Percentiles rank a stretch among this genome's conserved stretches.
phyloP scores from a whole-genome alignment of 1,140 invertebrate species.

The Bombus polaris region DNA sequence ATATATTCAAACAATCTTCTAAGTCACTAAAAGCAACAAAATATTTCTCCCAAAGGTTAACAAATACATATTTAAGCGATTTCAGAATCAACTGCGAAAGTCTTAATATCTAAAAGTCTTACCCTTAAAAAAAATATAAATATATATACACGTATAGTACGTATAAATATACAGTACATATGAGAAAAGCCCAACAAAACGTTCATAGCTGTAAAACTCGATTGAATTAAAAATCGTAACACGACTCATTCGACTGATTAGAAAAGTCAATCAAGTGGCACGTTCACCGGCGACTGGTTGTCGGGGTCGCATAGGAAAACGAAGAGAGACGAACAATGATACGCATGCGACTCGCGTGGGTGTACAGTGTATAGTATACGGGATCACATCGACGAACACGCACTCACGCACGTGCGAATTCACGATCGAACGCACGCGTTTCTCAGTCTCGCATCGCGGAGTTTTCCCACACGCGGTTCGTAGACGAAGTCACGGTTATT shows the following conservation, averaged over 20 bases:
- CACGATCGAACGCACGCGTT: slow-evolving; percentile 78
- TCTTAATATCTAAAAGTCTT: no score
- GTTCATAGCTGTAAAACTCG: no score
- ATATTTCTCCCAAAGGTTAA: no score
- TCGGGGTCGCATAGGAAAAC: not conserved
- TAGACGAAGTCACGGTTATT: slow-evolving; percentile 77
- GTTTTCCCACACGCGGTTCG: slow-evolving; percentile 80
- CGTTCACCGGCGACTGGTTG: not conserved
- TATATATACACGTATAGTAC: no score
- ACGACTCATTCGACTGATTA: not conserved
- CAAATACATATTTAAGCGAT: no score
- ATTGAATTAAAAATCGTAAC: not conserved
- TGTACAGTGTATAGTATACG: not conserved
- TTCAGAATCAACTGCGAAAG: no score
- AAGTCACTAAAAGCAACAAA: no score
- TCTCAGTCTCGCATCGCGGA: slow-evolving; percentile 82
- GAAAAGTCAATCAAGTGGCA: not conserved
- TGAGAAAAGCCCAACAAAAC: no score
- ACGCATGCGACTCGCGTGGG: slow-evolving; percentile 31
- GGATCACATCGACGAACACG: not conserved
- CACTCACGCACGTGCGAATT: slow-evolving; percentile 62
- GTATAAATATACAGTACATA: no score
- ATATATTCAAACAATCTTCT: no score
- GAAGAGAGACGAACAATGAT: not conserved
- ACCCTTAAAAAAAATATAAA: no score